Percentiles rank a stretch among this genome's conserved stretches.
phyloP scores from a whole-genome alignment of 1,140 invertebrate species.

The Lutraria rhynchaena region DNA sequence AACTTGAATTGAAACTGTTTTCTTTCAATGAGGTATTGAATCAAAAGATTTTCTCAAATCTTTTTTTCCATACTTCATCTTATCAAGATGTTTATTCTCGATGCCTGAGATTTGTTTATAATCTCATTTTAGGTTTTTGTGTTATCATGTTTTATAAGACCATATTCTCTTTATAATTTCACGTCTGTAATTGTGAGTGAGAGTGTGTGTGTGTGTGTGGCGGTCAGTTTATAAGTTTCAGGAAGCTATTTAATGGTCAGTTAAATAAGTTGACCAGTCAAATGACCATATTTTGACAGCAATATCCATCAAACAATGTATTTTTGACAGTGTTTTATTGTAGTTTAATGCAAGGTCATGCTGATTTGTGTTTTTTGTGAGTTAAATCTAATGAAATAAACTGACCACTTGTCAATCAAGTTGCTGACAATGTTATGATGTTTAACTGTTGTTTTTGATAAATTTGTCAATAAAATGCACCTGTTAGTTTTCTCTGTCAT shows the following conservation, averaged over 20 bases:
- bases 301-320: conserved; percentile 36
- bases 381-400: conserved; percentile 25
- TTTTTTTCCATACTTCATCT: too few species aligned
- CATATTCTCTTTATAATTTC: too few species aligned
- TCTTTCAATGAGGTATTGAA: too few species aligned
- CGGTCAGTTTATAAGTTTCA: too few species aligned
- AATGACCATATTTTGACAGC: conserved; percentile 45
- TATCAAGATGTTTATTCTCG: too few species aligned
- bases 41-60: too few species aligned
- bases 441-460: conserved; percentile 12
- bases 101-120: too few species aligned
- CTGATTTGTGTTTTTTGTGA: conserved; percentile 17
- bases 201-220: too few species aligned
- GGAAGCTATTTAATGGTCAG: conserved; percentile 26
- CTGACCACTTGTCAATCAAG: conserved; percentile 23
- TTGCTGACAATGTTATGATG: conserved; percentile 8
- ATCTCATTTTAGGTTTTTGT: too few species aligned
- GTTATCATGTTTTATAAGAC: too few species aligned
- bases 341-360: conserved; percentile 37
- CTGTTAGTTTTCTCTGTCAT: neutral
- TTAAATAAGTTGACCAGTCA: conserved; percentile 41
- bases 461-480: conserved; percentile 23
- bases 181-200: too few species aligned
- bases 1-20: too few species aligned
- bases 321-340: conserved; percentile 42